Evolutionary conservation across 2,888 invertebrate genomes (phyloP).

Genomic region (Pteria penguin): DNA sequence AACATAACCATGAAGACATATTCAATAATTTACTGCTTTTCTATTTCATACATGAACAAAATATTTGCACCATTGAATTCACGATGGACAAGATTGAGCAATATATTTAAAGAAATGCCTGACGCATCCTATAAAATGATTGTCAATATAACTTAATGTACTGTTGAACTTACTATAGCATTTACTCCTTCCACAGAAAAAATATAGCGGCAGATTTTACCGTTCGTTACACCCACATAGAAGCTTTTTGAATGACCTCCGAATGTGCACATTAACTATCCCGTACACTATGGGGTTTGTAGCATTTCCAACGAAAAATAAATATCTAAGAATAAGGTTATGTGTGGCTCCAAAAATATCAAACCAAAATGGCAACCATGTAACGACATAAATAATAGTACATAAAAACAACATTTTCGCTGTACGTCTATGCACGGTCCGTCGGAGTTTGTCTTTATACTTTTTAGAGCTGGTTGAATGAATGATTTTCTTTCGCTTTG

Average conservation of each 20-base stretch:
- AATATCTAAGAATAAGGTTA: constrained; percentile 57
- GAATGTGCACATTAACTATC: constrained; percentile 63
- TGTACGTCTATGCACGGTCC: constrained; percentile 55
- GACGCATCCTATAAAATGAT: too few relatives aligned
- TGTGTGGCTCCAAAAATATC: constrained; percentile 65
- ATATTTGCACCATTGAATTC: too few relatives aligned
- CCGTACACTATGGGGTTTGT: constrained; percentile 70
- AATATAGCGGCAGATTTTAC: too few relatives aligned
- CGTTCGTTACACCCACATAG: constrained; percentile 23
- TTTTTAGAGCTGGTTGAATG: not conserved
- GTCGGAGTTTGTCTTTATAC: constrained; percentile 27
- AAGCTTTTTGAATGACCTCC: constrained; percentile 52
- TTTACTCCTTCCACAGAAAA: too few relatives aligned
- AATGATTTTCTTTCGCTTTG: not conserved
- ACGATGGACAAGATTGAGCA: too few relatives aligned
- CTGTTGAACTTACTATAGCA: too few relatives aligned
- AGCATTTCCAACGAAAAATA: constrained; percentile 68
- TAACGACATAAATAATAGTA: constrained; percentile 65
- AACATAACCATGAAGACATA: too few relatives aligned
- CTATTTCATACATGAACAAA: too few relatives aligned
- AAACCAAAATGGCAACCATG: constrained; percentile 74
- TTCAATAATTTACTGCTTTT: too few relatives aligned
- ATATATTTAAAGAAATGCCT: too few relatives aligned
- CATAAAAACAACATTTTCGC: constrained; percentile 71
- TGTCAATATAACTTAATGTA: too few relatives aligned